Base-by-base conservation (phyloP, 2,113 vertebrate species). In the Eolophus roseicapilla region DNA sequence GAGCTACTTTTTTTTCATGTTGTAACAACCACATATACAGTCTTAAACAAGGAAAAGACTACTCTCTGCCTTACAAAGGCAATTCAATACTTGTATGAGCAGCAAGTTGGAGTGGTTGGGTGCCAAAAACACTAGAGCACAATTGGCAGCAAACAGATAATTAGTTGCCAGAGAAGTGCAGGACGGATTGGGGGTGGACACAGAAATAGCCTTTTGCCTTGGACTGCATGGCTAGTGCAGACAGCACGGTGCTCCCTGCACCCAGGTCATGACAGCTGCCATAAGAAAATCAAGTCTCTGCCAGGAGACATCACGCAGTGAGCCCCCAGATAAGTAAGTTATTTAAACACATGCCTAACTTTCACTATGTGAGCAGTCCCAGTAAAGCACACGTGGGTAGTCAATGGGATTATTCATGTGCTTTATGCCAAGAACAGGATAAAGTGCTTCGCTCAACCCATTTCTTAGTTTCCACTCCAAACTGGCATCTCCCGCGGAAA, bases 361-460 rank as follows among this genome's bases (percentile, higher is more conserved):
- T 88, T 9, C 82, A 79, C 87, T 84, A 7, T 86, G 80, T 73
- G 86, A 97, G 95, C 88, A 93, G 93, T 65, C 88, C 44, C 82
- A 76, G 65, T 28, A 27, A 91, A 91, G 93, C 74, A 91, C 96
- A 91, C 53, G 77, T 91, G 95, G 92, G 88, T 86, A 89, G 80
- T 95, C 90, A 96, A 90, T 96, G 82, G 90, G 73, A 93, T 95
- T 96, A 96, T 90, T 93, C 95, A 35, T 15, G 64, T 91, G 88
- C 44, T 94, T 95, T 60, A 90, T 78, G 76, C 92, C 95, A 95
- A 83, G 86, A 95, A 90, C 39, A 84, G 80, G 80, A 93, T 71
- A 88, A 93, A 93, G 76, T 89, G 76, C 65, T 95, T 95, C 0
- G 0, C 90, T 96, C 69, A 96, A 84, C 67, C 88, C 23, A n/a